A percentile compares a stretch with the other conserved stretches of the same genome.
Evolutionary conservation across 2,888 invertebrate species (phyloP).

Genomic region (Latheticus oryzae): DNA sequence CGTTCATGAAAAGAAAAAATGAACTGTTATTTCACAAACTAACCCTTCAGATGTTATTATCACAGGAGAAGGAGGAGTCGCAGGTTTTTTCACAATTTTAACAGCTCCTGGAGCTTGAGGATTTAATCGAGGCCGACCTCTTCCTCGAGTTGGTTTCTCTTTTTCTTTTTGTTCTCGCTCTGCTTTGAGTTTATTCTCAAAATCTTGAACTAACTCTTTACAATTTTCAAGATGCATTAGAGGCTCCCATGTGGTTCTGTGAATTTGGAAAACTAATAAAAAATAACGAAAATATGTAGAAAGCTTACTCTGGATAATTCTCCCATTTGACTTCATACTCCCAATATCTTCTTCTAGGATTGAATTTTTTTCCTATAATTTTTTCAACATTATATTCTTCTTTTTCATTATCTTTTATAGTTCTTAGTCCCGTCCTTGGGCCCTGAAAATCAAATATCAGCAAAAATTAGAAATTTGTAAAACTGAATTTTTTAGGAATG

Average conservation of each 20-base stretch:
- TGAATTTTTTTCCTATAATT: slow-evolving; percentile 85
- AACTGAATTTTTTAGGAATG: neutral
- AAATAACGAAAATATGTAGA: neutral
- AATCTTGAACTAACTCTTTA: slow-evolving; percentile 81
- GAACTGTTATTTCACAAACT: too few species aligned
- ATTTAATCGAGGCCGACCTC: slow-evolving; percentile 39
- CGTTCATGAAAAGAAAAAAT: too few species aligned
- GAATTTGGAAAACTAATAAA: slow-evolving; percentile 35
- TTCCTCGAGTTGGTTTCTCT: slow-evolving; percentile 64
- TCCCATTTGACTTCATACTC: slow-evolving; percentile 91
- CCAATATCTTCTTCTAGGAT: slow-evolving; percentile 79
- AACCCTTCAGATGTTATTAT: slow-evolving; percentile 51
- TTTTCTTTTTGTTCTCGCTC: slow-evolving; percentile 68
- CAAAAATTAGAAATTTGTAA: neutral
- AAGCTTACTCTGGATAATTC: slow-evolving; percentile 77
- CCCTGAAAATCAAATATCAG: slow-evolving; percentile 11
- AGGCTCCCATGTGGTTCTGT: slow-evolving; percentile 87
- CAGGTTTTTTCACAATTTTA: slow-evolving; percentile 33
- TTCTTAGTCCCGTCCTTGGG: slow-evolving; percentile 8
- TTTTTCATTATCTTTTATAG: slow-evolving; percentile 18
- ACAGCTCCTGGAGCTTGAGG: slow-evolving; percentile 10
- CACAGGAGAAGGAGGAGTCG: slow-evolving; percentile 12
- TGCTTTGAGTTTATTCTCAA: slow-evolving; percentile 81
- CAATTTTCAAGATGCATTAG: slow-evolving; percentile 81
- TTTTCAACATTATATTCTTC: slow-evolving; percentile 82